Evolutionary conservation across 2,113 vertebrate species (phyloP).

Genomic region (Bambusicola thoracicus): DNA sequence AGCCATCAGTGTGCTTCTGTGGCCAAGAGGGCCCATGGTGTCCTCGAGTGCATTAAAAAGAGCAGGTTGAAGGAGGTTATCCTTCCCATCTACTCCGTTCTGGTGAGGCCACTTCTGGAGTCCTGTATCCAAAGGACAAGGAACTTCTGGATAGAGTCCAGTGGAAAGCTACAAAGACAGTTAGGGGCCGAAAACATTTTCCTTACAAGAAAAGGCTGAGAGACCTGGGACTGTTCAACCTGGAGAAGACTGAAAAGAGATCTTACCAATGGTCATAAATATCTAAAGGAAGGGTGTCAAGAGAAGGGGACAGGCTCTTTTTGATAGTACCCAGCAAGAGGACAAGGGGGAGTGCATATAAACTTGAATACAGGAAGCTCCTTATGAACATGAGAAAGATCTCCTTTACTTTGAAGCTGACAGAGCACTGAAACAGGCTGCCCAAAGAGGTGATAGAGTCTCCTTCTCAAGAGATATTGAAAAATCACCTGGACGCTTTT

Average conservation of each 20-base stretch:
- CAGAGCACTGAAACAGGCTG: background rate
- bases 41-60: background rate
- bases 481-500: background rate
- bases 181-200: background rate
- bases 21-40: background rate
- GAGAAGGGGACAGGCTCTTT: background rate
- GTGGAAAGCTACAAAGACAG: background rate
- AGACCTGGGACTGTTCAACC: background rate
- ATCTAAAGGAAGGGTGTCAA: background rate
- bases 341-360: background rate
- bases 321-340: background rate
- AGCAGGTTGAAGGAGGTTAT: background rate
- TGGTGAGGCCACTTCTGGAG: background rate
- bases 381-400: background rate
- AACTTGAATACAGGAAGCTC: background rate
- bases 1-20: background rate
- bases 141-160: background rate
- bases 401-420: background rate
- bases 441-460: background rate
- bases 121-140: background rate
- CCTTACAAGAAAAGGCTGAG: background rate
- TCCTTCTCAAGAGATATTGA: background rate
- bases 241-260: background rate
- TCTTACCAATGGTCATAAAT: background rate
- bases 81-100: background rate